phyloP scores from a whole-genome alignment of 30 jellyfish, hydroid and myxozoan species.

The Sanderia malayensis region DNA sequence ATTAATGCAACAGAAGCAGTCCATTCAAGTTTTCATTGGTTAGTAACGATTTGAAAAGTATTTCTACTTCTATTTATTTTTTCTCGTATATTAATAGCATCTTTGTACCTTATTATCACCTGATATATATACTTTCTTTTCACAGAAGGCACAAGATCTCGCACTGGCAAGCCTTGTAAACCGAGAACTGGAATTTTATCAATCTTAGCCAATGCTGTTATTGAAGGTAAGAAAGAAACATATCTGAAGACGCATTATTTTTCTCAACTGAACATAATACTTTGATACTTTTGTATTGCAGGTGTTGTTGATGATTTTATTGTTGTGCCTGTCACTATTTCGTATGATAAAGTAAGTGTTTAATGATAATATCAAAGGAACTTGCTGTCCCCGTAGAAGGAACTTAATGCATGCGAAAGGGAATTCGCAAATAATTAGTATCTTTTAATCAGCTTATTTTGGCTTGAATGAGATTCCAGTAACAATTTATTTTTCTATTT shows the following conservation, averaged over 20 bases:
- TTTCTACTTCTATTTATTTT: not conserved
- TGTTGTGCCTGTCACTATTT: conserved; percentile 43
- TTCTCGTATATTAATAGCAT: too few relatives aligned
- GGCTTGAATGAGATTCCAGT: too few relatives aligned
- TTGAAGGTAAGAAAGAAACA: too few relatives aligned
- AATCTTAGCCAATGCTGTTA: not conserved
- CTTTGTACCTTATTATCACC: too few relatives aligned
- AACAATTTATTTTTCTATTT: too few relatives aligned
- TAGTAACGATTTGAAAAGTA: conserved; percentile 3
- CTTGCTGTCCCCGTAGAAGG: too few relatives aligned
- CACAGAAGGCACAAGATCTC: not conserved
- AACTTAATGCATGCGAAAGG: too few relatives aligned
- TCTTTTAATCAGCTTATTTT: too few relatives aligned
- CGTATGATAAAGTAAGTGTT: conserved; percentile 44
- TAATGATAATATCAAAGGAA: too few relatives aligned
- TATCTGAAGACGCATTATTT: too few relatives aligned
- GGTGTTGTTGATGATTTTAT: conserved; percentile 33
- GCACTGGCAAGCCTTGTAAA: not conserved
- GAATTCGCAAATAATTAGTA: too few relatives aligned
- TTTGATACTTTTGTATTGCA: not conserved
- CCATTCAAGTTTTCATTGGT: conserved; percentile 44
- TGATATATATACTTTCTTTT: too few relatives aligned
- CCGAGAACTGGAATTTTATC: conserved; percentile 1
- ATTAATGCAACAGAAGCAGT: conserved; percentile 21
- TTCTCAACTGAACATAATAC: not conserved